Evolutionary conservation across 2,888 invertebrate genomes (phyloP), one percentile per base, ranked within the genome.

Genomic region (Trachelus troglodyta): DNA sequence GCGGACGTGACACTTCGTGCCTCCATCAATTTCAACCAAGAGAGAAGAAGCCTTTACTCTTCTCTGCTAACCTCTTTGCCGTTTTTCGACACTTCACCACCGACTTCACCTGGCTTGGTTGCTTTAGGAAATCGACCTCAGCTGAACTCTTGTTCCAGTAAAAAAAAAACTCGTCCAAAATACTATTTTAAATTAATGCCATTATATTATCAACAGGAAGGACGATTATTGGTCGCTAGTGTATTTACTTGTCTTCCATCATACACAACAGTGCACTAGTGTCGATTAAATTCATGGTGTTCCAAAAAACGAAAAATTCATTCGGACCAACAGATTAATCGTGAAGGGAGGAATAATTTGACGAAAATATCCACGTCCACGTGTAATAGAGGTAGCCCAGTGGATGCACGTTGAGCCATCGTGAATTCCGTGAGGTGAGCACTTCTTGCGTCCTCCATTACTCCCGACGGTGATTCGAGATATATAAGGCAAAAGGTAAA

Each of bases 1-100:
- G 69, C n/a, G 75, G 56, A 81, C 79, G 81, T 74, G 80, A 82
- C 82, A 82, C 82, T 82, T 77, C 69, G 77, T 33, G 56, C 79
- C 78, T 80, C 77, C 75, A 73, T 73, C 73, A 74, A 77, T 80
- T 81, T 76, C 77, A 56, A 56, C 56, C 56, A 15, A 56, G 23
- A 56, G 23, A 56, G 56, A 56, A 56, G 56, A 56, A 56, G 56
- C 56, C 56, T 23, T 56, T 56, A 56, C 56, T 56, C 56, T 56
- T 23, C 56, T 56, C 56, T 56, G 56, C 23, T 23, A 56, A 23
- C 56, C 56, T 23, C 35, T 56, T 23, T 23, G 23, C 56, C 56
- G 56, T 56, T 56, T 56, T 56, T 40, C 40, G 40, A 40, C 40
- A 40, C 15, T 40, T 15, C 15, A 23, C 23, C 40, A 23, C 4